Evolutionary conservation across 2,797 vertebrate species (phyloP), one percentile per base, ranked within the genome.

Genomic region (Saxicola maurus): DNA sequence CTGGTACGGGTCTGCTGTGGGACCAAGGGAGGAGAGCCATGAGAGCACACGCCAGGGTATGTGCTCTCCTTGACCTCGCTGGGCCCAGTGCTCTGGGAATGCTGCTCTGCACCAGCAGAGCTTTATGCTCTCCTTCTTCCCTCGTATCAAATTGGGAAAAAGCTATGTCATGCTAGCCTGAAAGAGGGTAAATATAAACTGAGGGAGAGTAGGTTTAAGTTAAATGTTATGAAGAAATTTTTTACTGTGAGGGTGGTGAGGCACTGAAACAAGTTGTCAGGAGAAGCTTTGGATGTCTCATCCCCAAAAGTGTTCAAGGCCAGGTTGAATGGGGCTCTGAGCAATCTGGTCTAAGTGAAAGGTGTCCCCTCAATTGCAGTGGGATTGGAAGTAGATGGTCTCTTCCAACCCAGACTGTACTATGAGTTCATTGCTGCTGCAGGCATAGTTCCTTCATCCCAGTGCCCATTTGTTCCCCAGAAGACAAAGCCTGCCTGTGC

Each of bases 31-130:
- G 13, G 9, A 79, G 30, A 78, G 27, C 18, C 28, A 9, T 7
- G 14, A 45, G 38, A 65, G 15, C 40, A 9, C 25, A 30, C 0
- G 0, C 42, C 33, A 18, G 55, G 13, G 9, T 30, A 3, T 0
- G 0, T 24, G n/a, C 13, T 49, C 9, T 65, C 28, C 51, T 53
- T 68, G 28, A 72, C 35, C 20, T 64, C 52, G 3, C 37, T 37
- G 37, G 13, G 10, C 19, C 13, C 42, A 71, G 45, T 82, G 49
- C 12, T 61, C 45, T 64, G 60, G n/a, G 12, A 30, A 73, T 45
- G 40, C 21, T 43, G 27, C 8, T 82, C 23, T 49, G 17, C 28
- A 40, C 3, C 64, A 15, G 9, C 46, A 48, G 46, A 48, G 18
- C 16, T 52, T 73, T 40, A 14, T 37, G 7, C 17, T 90, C 11